Conservation (phyloP, 53 echinoderm and acorn worm genomes). For the Apostichopus leukothele region DNA sequence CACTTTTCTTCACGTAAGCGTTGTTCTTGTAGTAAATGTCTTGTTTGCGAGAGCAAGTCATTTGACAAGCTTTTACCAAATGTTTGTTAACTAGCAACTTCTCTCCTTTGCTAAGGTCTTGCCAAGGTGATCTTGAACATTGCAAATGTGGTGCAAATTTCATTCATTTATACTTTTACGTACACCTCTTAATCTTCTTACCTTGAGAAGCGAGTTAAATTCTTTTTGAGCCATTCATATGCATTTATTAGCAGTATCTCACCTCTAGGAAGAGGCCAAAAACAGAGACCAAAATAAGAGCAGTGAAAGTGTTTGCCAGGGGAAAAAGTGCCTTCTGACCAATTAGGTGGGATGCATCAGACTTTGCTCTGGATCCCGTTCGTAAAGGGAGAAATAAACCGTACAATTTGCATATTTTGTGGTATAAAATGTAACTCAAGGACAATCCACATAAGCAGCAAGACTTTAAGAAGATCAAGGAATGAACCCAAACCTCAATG, state of each 20-base stretch:
- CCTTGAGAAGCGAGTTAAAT: constrained; percentile 7
- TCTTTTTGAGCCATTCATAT: background rate
- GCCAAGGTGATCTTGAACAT: background rate
- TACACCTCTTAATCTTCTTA: constrained; percentile 6
- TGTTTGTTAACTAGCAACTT: background rate
- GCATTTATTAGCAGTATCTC: constrained; percentile 18
- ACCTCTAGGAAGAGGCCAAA: background rate
- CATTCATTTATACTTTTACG: background rate
- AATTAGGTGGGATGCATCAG: background rate
- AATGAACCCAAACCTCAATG: no score
- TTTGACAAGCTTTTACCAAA: no score
- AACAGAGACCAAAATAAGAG: background rate
- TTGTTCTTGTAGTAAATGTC: no score
- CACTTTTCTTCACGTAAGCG: no score
- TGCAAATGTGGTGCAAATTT: constrained; percentile 11
- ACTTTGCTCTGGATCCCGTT: background rate
- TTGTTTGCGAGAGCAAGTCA: no score
- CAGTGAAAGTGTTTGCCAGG: background rate
- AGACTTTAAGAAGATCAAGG: no score
- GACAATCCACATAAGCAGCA: background rate
- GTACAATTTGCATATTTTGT: background rate
- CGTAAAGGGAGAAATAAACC: background rate
- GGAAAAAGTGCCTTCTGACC: background rate
- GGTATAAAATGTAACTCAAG: background rate
- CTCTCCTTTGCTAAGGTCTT: background rate